Conservation (phyloP, 2,797 vertebrate species). For the Pangasius larnaudii region DNA sequence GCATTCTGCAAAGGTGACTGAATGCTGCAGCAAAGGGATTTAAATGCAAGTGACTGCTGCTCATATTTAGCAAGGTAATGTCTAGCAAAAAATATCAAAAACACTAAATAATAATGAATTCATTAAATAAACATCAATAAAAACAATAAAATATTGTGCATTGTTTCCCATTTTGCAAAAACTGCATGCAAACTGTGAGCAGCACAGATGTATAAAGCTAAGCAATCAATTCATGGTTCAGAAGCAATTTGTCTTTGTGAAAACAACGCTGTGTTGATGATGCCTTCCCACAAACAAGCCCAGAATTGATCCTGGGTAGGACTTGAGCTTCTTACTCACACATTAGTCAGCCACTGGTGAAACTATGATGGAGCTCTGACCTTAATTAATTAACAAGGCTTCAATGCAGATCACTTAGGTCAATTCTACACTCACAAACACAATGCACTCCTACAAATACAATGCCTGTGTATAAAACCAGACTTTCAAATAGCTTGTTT, state of each 20-base stretch:
- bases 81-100: background rate
- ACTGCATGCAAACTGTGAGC: background rate
- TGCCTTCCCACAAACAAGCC: constrained; percentile 11
- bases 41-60: background rate
- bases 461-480: background rate
- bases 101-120: background rate
- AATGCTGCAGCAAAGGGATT: background rate
- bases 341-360: constrained; percentile 19
- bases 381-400: constrained; percentile 8
- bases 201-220: background rate
- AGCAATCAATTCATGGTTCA: background rate
- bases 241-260: background rate
- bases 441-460: background rate
- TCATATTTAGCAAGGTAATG: background rate
- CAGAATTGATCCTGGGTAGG: constrained; percentile 19
- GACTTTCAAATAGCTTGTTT: background rate
- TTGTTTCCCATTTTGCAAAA: background rate
- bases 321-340: constrained; percentile 13
- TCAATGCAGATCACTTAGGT: background rate
- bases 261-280: constrained; percentile 10
- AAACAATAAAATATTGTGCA: background rate
- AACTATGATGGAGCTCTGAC: constrained; percentile 2
- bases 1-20: background rate
- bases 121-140: background rate
- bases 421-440: background rate